Percentiles rank a stretch among this genome's conserved stretches.
Evolutionary conservation across 2,888 invertebrate genomes (phyloP).

Genomic region (Heliconius ismenius): DNA sequence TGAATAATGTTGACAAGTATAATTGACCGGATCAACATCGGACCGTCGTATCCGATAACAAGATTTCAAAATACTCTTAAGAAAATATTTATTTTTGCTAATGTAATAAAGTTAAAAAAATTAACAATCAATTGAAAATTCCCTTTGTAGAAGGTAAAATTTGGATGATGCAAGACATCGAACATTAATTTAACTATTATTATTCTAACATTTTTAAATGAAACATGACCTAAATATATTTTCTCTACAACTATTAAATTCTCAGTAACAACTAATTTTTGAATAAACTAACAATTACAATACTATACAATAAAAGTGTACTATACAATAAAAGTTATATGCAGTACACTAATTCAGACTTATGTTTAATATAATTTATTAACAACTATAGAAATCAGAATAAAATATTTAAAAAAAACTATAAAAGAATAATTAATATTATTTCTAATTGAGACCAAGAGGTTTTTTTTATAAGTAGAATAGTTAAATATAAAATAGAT

Average conservation of each 20-base stretch:
- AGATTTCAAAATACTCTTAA: neutral
- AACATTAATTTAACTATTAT: neutral
- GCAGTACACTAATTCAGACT: slow-evolving; percentile 11
- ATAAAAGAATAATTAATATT: neutral
- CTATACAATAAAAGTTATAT: neutral
- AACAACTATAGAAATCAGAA: neutral
- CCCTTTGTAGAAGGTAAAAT: neutral
- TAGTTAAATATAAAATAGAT: slow-evolving; percentile 12
- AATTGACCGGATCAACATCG: neutral
- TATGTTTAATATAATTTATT: slow-evolving; percentile 7
- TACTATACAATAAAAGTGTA: neutral
- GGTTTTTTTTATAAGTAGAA: neutral
- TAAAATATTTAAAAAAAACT: neutral
- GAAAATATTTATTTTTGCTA: slow-evolving; percentile 13
- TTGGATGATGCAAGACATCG: neutral
- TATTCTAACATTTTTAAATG: neutral
- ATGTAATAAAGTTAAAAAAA: neutral
- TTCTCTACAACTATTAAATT: slow-evolving; percentile 5
- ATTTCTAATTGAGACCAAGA: slow-evolving; percentile 5
- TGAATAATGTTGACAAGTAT: too few relatives aligned
- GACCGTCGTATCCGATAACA: neutral
- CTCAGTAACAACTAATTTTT: slow-evolving; percentile 1
- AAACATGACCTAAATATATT: neutral
- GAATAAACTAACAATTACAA: slow-evolving; percentile 2
- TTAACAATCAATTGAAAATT: neutral